Conservation (phyloP, 2,888 invertebrate species). For the Operophtera brumata region DNA sequence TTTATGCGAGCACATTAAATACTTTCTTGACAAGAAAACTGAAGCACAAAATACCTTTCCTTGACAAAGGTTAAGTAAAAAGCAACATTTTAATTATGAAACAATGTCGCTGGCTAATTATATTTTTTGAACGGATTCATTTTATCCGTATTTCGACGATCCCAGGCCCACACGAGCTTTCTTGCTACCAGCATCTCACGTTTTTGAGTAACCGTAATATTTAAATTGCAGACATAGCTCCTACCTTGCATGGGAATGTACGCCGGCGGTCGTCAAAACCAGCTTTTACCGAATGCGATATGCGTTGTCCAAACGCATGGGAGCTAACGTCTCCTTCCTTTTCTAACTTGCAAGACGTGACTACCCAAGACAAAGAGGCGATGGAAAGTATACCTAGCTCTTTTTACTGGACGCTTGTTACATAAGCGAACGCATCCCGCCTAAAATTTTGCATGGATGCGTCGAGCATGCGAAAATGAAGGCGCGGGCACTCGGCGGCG, state of each 20-base stretch:
- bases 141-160: conserved; percentile 65
- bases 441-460: conserved; percentile 80
- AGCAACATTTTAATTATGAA: conserved; percentile 75
- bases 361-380: conserved; percentile 61
- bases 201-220: conserved; percentile 79
- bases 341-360: conserved; percentile 58
- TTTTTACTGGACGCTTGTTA: conserved; percentile 66
- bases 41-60: conserved; percentile 59
- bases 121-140: conserved; percentile 67
- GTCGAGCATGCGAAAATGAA: conserved; percentile 72
- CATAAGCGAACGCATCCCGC: conserved; percentile 75
- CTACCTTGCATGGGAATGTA: conserved; percentile 78
- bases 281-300: conserved; percentile 75
- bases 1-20: conserved; percentile 46
- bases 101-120: conserved; percentile 69
- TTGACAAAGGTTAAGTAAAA: conserved; percentile 49
- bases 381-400: conserved; percentile 65
- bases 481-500: conserved; percentile 53
- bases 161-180: conserved; percentile 72
- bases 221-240: conserved; percentile 79
- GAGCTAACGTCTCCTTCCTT: conserved; percentile 59
- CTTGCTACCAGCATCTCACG: conserved; percentile 77
- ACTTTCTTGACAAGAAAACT: conserved; percentile 59
- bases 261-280: conserved; percentile 73
- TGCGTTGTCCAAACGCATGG: conserved; percentile 66